Evolutionary conservation across 2,888 invertebrate genomes (phyloP), one percentile per base, ranked within the genome.

Genomic region (Rhopalosiphum nymphaeae): DNA sequence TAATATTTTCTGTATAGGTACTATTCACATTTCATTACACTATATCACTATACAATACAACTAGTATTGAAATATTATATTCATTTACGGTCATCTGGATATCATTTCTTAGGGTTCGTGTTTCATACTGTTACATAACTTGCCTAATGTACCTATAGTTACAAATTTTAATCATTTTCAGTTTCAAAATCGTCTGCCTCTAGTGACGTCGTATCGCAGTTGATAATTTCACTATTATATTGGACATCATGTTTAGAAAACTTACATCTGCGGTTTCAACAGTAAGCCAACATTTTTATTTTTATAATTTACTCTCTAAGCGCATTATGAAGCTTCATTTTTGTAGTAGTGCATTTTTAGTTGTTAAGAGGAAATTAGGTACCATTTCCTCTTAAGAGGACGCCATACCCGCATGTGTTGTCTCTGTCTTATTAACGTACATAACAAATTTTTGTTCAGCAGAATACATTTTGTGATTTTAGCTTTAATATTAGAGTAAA

Each of bases 211-310:
- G 78, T 78, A 78, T 21, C 2, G 78, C 36, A 36, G 10, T 78
- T 78, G 3, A 78, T 21, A 78, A 36, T 78, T 56, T 21, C n/a
- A 49, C 49, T n/a, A 61, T 26, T 29, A 1, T 21, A 92, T 3
- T 46, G 1, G 1, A 29, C 92, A 94, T 46, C 86, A 94, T 94
- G 93, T 91, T 94, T 49, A 85, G 89, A 42, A 94, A 94, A 86
- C 61, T 94, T 21, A 57, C 46, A 29, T 90, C 90, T 36, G 61
- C 93, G 5, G 90, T 61, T 67, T 16, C 86, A 57, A 49, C 93
- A 5, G 90, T 94, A 86, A 92, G 88, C 5, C 11, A 49, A 53
- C 4, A 1, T 88, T 11, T 44, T 36, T 67, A 36, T 21, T 78
- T 57, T 44, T 57, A 11, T 26, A 26, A 56, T 42, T 42, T 42